Evolutionary conservation across 1,140 invertebrate genomes (phyloP).

Genomic region (Asobara japonica): DNA sequence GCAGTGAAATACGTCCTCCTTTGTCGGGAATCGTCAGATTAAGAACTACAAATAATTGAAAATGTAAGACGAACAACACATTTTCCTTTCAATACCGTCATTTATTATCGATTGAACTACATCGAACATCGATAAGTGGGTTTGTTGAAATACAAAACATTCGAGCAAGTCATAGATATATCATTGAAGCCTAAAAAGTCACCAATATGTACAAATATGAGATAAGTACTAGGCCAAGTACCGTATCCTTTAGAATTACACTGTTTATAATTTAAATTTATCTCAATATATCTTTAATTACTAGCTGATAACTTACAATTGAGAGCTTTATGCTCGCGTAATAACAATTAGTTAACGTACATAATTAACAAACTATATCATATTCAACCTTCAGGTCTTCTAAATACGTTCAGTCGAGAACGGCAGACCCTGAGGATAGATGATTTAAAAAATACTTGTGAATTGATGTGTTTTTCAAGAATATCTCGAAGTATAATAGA

Average conservation of each 20-base stretch:
- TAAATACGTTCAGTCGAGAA: not conserved
- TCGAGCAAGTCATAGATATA: not conserved
- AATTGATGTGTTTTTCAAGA: not conserved
- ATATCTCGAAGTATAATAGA: not conserved
- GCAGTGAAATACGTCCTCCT: too few relatives aligned
- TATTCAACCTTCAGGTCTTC: not conserved
- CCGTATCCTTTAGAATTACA: too few relatives aligned
- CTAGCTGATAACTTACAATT: not conserved
- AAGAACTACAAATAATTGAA: too few relatives aligned
- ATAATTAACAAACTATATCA: not conserved
- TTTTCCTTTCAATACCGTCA: not conserved
- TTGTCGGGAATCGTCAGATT: too few relatives aligned
- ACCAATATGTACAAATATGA: not conserved
- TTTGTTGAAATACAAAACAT: not conserved
- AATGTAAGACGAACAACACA: too few relatives aligned
- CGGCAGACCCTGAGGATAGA: not conserved
- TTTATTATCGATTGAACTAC: too few relatives aligned
- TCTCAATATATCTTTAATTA: not conserved
- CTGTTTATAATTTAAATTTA: not conserved
- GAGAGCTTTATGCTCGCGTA: not conserved
- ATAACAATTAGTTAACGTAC: not conserved
- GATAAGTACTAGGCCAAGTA: not conserved
- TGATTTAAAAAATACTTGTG: not conserved
- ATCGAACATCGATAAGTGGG: not conserved
- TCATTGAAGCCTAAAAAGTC: too few relatives aligned